Percentiles rank a stretch among this genome's conserved stretches.
These are phyloP conservation scores for Scomber japonicus DNA, from an alignment of 2,113 vertebrate species.

Conservation along the genomic window DNA sequence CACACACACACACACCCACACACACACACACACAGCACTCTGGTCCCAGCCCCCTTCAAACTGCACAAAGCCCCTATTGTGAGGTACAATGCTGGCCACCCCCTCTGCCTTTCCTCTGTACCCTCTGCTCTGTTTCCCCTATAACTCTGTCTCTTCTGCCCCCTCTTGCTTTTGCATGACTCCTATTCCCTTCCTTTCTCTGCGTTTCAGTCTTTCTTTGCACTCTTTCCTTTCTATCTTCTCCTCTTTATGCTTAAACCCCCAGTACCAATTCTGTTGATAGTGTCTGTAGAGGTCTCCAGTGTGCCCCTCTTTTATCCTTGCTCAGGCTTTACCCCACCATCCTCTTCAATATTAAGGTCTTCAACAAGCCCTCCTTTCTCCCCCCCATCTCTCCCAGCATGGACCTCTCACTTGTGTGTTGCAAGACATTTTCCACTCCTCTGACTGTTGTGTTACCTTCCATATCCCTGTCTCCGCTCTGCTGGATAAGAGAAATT, in stretches of 20 bases:
- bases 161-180: slow-evolving; percentile 40
- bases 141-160: slow-evolving; percentile 57
- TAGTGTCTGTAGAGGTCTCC: not conserved
- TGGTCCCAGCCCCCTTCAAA: slow-evolving; percentile 75
- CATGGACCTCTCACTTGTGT: not conserved
- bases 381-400: not conserved
- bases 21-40: slow-evolving; percentile 40
- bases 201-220: slow-evolving; percentile 15
- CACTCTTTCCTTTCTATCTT: not conserved
- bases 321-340: not conserved
- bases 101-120: slow-evolving; percentile 70
- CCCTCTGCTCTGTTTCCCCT: slow-evolving; percentile 64
- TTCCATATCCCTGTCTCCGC: not conserved
- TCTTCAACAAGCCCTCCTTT: slow-evolving; percentile 1
- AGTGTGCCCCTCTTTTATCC: slow-evolving; percentile 14
- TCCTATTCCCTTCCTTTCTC: slow-evolving; percentile 25
- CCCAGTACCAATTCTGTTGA: slow-evolving; percentile 10
- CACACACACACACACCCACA: slow-evolving; percentile 27
- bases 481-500: slow-evolving; percentile 19
- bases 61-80: slow-evolving; percentile 82
- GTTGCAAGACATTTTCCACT: slow-evolving; percentile 37
- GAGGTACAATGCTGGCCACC: slow-evolving; percentile 75
- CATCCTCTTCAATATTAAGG: slow-evolving; percentile 2
- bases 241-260: slow-evolving; percentile 16
- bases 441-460: slow-evolving; percentile 12